Conservation (phyloP, 2,113 vertebrate genomes). For the Cyrtonyx montezumae region DNA sequence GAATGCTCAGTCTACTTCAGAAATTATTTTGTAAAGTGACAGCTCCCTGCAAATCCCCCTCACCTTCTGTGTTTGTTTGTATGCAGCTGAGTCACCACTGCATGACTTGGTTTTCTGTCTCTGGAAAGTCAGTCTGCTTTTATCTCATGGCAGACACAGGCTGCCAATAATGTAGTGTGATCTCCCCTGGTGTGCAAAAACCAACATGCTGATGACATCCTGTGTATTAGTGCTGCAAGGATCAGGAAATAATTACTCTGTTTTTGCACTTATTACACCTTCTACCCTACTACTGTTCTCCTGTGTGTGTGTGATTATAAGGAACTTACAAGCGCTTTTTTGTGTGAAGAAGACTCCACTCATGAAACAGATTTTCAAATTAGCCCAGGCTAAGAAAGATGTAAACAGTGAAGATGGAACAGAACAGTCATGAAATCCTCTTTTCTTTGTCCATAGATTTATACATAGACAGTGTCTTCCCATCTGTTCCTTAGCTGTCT, state of each 20-base stretch:
- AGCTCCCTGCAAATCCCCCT: not conserved
- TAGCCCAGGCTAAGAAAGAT: slow-evolving; percentile 27
- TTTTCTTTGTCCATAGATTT: slow-evolving; percentile 34
- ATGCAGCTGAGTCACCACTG: not conserved
- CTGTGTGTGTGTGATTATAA: not conserved
- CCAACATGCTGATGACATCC: not conserved
- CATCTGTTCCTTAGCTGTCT: not conserved
- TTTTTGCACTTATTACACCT: not conserved
- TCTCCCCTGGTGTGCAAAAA: not conserved
- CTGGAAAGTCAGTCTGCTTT: not conserved
- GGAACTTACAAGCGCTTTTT: not conserved
- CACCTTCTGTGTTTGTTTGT: not conserved
- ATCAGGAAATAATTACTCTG: slow-evolving; percentile 2
- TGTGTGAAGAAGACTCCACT: slow-evolving; percentile 40
- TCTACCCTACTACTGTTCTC: not conserved
- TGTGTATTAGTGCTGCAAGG: not conserved
- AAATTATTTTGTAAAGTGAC: not conserved
- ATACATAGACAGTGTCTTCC: slow-evolving; percentile 16
- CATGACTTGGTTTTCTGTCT: not conserved
- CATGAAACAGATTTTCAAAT: not conserved
- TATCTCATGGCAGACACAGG: not conserved
- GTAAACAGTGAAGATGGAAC: slow-evolving; percentile 8
- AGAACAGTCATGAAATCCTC: slow-evolving; percentile 39
- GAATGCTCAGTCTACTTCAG: not conserved
- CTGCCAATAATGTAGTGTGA: not conserved